Base-by-base conservation (phyloP, 2,113 vertebrate genomes). In the Ranitomeya variabilis region DNA sequence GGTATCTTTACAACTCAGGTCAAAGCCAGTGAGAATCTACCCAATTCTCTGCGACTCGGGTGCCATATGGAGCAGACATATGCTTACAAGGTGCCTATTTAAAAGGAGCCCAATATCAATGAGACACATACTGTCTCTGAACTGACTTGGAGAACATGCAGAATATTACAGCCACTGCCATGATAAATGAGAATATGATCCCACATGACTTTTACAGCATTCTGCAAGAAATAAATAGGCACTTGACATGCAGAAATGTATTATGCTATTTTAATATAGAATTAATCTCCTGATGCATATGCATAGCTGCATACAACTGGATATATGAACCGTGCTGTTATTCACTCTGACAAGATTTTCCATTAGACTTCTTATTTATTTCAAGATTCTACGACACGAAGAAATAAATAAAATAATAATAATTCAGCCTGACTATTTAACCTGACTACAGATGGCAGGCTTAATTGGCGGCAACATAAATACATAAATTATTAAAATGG, bases 401-500 rank as follows among this genome's bases (percentile, higher is more conserved):
- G 69, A 85, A 64, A 78, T 64, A 64, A 77, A 86, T 52, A 78
- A 64, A 78, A 78, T 77, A 64, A 64, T 37, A 85, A 85, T 71
- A 66, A 37, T 31, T 52, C 18, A 86, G 51, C 62, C 23, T 80
- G 62, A 67, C 69, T 78, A 45, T 80, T 80, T 87, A 80, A 80
- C 62, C 80, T 66, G 31, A 64, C 69, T 76, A 57, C 80, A 76
- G 67, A 77, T 76, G 69, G 87, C 80, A 83, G 45, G 11, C 71
- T n/a, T 83, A 74, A 88, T 88, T 89, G 81, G 87, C 45, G 31
- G 80, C 59, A 77, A 54, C 57, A 83, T 78, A 83, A 88, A 83
- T 73, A 82, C 67, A 88, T 82, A 69, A 45, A 89, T 85, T 78
- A 85, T 79, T 57, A 78, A 89, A 89, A 79, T 59, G 55, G 87